Percentiles rank a stretch among this genome's conserved stretches.
Conservation (phyloP, 2,888 invertebrate genomes). For the Microctonus aethiopoides region DNA sequence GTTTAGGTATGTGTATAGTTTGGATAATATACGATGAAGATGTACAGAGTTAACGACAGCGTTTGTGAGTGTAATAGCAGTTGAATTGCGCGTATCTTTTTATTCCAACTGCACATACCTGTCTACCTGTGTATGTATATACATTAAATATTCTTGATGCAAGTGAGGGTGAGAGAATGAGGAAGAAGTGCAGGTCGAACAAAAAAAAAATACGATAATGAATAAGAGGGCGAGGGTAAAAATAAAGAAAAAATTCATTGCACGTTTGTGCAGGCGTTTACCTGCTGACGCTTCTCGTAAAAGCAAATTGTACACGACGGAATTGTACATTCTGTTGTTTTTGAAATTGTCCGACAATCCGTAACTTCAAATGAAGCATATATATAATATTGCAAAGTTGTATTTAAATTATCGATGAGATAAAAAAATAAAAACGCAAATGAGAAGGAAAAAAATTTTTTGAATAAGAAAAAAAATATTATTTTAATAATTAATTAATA, state of each 20-base stretch:
- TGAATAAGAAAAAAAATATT: no score
- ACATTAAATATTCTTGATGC: background rate
- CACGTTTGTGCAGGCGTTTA: slow-evolving; percentile 10
- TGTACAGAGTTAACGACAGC: slow-evolving; percentile 23
- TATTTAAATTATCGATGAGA: no score
- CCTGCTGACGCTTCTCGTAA: slow-evolving; percentile 34
- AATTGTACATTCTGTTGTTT: slow-evolving; percentile 16
- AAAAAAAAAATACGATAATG: background rate
- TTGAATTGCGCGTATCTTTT: slow-evolving; percentile 13
- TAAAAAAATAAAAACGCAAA: no score
- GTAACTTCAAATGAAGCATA: background rate
- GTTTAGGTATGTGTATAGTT: background rate
- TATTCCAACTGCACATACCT: background rate
- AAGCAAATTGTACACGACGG: slow-evolving; percentile 26
- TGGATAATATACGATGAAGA: slow-evolving; percentile 28
- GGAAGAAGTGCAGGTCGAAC: background rate
- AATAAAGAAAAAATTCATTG: background rate
- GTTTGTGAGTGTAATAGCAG: slow-evolving; percentile 23
- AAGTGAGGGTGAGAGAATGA: slow-evolving; percentile 1
- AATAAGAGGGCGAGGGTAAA: background rate
- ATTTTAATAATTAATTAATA: no score
- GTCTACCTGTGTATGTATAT: background rate
- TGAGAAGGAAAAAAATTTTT: no score
- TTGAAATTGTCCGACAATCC: slow-evolving; percentile 1
- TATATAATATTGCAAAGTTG: slow-evolving; percentile 15